Evolutionary conservation across 2,797 vertebrate genomes (phyloP).

Genomic region (Sebastes jordani): DNA sequence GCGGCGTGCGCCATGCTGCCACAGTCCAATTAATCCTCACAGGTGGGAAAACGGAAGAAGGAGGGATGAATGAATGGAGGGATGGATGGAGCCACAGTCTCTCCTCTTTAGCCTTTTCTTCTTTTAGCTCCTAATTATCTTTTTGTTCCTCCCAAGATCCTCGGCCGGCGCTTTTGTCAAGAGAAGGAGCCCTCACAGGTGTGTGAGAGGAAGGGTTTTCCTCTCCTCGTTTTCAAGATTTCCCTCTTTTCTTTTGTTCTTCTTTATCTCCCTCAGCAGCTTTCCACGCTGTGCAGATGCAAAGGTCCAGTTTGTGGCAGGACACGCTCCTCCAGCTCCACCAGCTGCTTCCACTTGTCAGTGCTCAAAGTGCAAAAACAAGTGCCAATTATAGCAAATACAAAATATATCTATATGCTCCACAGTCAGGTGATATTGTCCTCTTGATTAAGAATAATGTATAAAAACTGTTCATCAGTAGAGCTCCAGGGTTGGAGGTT

Average conservation of each 20-base stretch:
- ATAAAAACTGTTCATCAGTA: constrained; percentile 28
- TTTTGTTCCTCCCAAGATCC: constrained; percentile 15
- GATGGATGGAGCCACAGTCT: constrained; percentile 7
- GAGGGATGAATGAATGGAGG: constrained; percentile 28
- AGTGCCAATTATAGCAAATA: constrained; percentile 26
- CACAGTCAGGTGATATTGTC: constrained; percentile 11
- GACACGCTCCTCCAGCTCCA: constrained; percentile 31
- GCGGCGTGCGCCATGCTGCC: constrained; percentile 97
- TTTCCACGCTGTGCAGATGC: constrained; percentile 40
- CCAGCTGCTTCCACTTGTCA: constrained; percentile 21
- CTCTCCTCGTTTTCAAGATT: constrained; percentile 25
- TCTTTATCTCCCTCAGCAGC: constrained; percentile 31
- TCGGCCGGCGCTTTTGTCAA: constrained; percentile 21
- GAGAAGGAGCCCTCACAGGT: constrained; percentile 51
- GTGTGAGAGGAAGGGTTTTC: constrained; percentile 15
- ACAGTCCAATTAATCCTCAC: constrained; percentile 82
- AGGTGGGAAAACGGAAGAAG: constrained; percentile 57
- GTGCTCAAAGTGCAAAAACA: constrained; percentile 46
- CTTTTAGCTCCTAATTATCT: constrained; percentile 28
- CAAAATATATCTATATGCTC: constrained; percentile 14
- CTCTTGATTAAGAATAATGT: constrained; percentile 8
- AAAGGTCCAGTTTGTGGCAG: constrained; percentile 44
- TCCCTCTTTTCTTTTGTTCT: constrained; percentile 34
- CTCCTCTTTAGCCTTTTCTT: constrained; percentile 32
- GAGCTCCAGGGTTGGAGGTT: constrained; percentile 39